Conservation (phyloP, 2,113 vertebrate species). For the Nerophis lumbriciformis region DNA sequence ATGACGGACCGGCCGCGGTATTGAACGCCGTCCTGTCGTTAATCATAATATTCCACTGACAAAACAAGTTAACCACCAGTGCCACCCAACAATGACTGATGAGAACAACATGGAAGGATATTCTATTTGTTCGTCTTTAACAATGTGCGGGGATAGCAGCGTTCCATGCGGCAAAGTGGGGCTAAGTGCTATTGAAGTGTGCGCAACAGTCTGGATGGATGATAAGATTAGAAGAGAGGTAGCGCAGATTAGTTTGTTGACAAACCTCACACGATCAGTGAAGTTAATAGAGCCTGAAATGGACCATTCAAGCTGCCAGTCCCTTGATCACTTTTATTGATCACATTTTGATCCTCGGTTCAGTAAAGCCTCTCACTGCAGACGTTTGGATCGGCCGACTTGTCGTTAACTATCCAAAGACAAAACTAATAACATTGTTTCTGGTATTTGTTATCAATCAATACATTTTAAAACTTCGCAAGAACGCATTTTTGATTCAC, state of each 20-base stretch:
- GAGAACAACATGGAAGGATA: no score
- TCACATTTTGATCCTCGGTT: conserved; percentile 19
- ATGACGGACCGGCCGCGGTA: neutral
- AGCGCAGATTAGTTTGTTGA: conserved; percentile 26
- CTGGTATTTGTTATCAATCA: no score
- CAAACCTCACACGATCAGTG: conserved; percentile 28
- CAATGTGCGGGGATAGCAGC: no score
- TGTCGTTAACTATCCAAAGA: neutral
- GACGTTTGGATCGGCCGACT: conserved; percentile 1
- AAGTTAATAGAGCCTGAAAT: conserved; percentile 52
- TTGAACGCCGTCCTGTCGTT: neutral
- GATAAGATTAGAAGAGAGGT: conserved; percentile 5
- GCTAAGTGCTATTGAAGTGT: neutral
- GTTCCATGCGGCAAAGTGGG: no score
- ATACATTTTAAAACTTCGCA: no score
- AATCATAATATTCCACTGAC: no score
- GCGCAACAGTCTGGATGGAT: neutral
- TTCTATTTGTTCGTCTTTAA: no score
- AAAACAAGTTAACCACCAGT: no score
- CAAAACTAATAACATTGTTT: neutral
- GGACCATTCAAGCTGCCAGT: conserved; percentile 25
- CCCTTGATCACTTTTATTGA: conserved; percentile 49
- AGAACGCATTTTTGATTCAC: neutral
- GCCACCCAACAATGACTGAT: no score
- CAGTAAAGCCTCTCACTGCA: conserved; percentile 5